Base-by-base conservation (phyloP, 2,113 vertebrate genomes). In the Caretta caretta region DNA sequence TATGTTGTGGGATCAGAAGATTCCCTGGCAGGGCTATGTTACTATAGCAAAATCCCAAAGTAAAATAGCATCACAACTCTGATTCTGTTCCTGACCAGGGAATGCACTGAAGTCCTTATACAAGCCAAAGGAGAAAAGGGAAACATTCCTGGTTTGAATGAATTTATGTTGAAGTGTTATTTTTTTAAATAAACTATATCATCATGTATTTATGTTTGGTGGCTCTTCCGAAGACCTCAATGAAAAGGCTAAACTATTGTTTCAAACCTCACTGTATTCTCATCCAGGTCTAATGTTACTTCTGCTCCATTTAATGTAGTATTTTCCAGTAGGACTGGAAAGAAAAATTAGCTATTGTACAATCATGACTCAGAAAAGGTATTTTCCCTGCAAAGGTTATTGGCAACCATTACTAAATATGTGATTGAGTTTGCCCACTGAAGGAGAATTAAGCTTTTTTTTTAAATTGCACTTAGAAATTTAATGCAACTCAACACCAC, bases 81-180 rank as follows among this genome's bases (percentile, higher is more conserved):
- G 27, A 20, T 81, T 86, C 35, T 72, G 14, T 57, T 96, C 81
- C 65, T 38, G 62, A 22, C 42, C 46, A 87, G 4, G 8, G 38
- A 76, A 22, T 86, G 51, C 81, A n/a, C 65, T 72, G 65, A 72
- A 72, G n/a, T 72, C n/a, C 65, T 38, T 38, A 84, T 12, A 54
- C 50, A 85, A 81, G 1, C 1, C 2, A 86, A 24, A 48, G 2
- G 25, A 81, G 8, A 50, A 25, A 79, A 86, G 3, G 5, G 22
- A 1, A 92, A 53, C 31, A n/a, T 3, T 86, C 57, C 35, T 0
- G 2, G 19, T 56, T 65, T 1, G 35, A 50, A n/a, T 17, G 16
- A 24, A 91, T 2, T 1, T 1, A 49, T 49, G 31, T 27, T 50
- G 76, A 31, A 19, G 78, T 29, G 1, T 1, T 14, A 5, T 4